A percentile compares a stretch with the other conserved stretches of the same genome.
Conservation (phyloP, 1,140 invertebrate species). For the Lucilia sericata region DNA sequence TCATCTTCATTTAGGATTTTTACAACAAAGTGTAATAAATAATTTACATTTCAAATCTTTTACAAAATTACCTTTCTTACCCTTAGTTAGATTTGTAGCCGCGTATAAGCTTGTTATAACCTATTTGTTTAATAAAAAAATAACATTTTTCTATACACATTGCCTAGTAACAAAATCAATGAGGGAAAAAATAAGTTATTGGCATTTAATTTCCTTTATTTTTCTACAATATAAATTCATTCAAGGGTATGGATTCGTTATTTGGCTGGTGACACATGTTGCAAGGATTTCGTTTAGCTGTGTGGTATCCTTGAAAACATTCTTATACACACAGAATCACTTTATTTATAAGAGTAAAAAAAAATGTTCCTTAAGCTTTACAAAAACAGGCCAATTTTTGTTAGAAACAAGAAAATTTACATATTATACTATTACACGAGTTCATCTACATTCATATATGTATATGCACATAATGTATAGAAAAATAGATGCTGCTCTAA, state of each 20-base stretch:
- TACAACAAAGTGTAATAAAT: neutral
- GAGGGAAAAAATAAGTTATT: slow-evolving; percentile 31
- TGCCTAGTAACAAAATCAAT: slow-evolving; percentile 21
- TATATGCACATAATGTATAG: too few relatives aligned
- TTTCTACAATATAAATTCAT: neutral
- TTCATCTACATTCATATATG: neutral
- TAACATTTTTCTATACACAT: neutral
- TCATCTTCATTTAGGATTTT: too few relatives aligned
- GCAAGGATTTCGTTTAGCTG: neutral
- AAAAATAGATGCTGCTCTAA: neutral
- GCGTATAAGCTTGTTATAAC: too few relatives aligned
- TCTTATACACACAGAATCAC: neutral
- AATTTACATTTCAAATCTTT: neutral
- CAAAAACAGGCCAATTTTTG: neutral
- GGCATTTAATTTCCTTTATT: slow-evolving; percentile 40
- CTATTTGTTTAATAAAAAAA: neutral
- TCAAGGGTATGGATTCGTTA: neutral
- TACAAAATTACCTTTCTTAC: neutral
- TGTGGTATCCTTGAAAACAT: neutral
- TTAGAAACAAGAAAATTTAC: neutral
- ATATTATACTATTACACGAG: neutral
- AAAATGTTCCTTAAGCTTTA: neutral
- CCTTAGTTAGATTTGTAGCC: too few relatives aligned
- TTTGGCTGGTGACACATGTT: neutral
- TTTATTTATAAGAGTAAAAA: too few relatives aligned